Evolutionary conservation across 2,797 vertebrate genomes (phyloP).

Genomic region (Pseudotriccus pelzelni): DNA sequence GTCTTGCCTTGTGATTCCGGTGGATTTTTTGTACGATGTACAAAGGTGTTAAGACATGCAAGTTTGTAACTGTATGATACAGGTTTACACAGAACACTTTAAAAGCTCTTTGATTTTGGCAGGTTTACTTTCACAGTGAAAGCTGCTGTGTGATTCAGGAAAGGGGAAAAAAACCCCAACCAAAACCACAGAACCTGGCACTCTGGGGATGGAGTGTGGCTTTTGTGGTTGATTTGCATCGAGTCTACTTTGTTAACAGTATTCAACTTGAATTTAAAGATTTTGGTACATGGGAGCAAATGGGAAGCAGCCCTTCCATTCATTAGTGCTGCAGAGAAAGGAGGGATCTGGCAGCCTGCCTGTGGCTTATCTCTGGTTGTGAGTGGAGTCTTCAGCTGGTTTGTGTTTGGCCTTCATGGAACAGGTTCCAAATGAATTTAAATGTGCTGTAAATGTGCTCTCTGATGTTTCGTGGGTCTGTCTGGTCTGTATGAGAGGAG

Average conservation of each 20-base stretch:
- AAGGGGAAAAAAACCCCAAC: background rate
- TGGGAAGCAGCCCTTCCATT: background rate
- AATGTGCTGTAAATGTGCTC: background rate
- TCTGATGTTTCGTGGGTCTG: background rate
- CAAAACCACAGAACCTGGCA: background rate
- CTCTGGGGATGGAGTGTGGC: background rate
- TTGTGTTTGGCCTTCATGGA: conserved; percentile 9
- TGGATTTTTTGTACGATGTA: background rate
- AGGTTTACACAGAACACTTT: background rate
- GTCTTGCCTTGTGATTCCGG: background rate
- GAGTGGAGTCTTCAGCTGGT: conserved; percentile 36
- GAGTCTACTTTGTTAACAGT: conserved; percentile 43
- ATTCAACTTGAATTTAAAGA: conserved; percentile 46
- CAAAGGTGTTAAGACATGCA: background rate
- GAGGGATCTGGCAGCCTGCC: conserved; percentile 16
- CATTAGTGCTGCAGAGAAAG: conserved; percentile 44
- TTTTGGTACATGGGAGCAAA: conserved; percentile 45
- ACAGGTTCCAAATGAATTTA: conserved; percentile 7
- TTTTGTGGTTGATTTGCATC: conserved; percentile 33
- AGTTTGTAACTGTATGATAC: background rate
- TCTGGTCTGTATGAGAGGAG: background rate
- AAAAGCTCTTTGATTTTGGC: background rate
- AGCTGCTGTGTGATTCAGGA: background rate
- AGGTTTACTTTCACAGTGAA: background rate
- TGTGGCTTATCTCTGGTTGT: conserved; percentile 4